Evolutionary conservation across 2,113 vertebrate species (phyloP), one percentile per base, ranked within the genome.

Genomic region (Lamprotornis superbus): DNA sequence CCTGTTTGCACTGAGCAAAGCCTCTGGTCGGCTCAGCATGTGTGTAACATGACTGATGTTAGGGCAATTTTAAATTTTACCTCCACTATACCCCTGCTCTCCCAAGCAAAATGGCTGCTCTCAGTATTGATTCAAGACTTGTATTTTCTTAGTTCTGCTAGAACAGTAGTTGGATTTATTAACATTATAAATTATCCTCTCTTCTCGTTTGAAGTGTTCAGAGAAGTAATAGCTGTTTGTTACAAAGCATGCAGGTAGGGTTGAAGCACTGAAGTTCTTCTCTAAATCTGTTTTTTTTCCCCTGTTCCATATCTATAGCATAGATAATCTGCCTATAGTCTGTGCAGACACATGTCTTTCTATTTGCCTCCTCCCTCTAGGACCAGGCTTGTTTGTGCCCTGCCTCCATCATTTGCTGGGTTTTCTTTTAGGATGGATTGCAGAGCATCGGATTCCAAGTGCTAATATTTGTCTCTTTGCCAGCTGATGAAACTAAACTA

Each of bases 1-100:
- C 16, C 9, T 13, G 10, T 23, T 74, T n/a, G 37, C 23, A 0
- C 8, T 20, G 65, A n/a, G 24, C 19, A 52, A 47, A 53, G 73
- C 22, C 63, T 65, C 2, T 0, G 2, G 33, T 18, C 0, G 0
- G 11, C 64, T 21, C 46, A 25, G 28, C 0, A 2, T 15, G 9
- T 2, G 5, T 53, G 30, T 42, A 35, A 7, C 3, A 2, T 39
- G 21, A 25, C 23, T 3, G 1, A 13, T 52, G 3, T 47, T 10
- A 8, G 12, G 17, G 18, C 16, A 33, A 4, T 12, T 1, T 2
- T 25, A 6, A 33, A 4, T 12, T 0, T 2, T 25, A 5, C 23
- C 19, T 35, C 1, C 2, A 12, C 16, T 0, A 1, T 57, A 3
- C 14, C 28, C 11, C 50, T 22, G 10, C 31, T 57, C 24, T 13